Base-by-base conservation (phyloP, 2,113 vertebrate genomes). In the Campylorhamphus procurvoides region DNA sequence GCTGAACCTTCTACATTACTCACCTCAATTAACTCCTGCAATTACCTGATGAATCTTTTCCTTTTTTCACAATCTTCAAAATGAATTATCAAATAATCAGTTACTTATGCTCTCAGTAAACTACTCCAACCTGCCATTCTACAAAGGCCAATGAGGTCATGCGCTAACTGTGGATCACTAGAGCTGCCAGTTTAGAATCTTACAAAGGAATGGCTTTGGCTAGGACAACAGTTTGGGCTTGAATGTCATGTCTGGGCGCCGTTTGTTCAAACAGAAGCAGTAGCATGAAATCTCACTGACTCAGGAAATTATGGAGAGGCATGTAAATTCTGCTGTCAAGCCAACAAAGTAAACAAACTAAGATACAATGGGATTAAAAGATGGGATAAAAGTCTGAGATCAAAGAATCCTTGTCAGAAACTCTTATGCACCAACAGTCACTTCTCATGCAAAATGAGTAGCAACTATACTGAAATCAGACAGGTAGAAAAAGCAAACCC, bases 331-430 rank as follows among this genome's bases (percentile, higher is more conserved):
- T 80, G 19, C 76, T 90, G 85, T 71, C 93, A 88, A 87, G 52
- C 29, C 78, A 81, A 87, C 47, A 84, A 88, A 88, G 28, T 81
- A 93, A 93, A 92, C 75, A 96, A 92, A 93, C 42, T 46, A 76
- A 85, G 68, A 80, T 53, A 87, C 90, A 89, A 87, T 50, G 28
- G 39, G 68, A 92, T 88, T 85, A 96, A 95, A 96, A 93, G 53
- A 52, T 29, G 29, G 56, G 9, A 86, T 81, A 62, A 88, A 96
- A 92, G 35, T 66, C 73, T 93, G 33, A 93, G 92, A 88, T 96
- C 92, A 96, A 97, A 96, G 92, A 94, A 87, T 60, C n/a, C 37
- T 89, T 0, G 0, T 92, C 88, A 89, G 55, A 76, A 94, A n/a
- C 24, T 96, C 66, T 83, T 20, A 77, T 12, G 68, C 82, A 86